Evolutionary conservation across 2,797 vertebrate genomes (phyloP), one percentile per base, ranked within the genome.

Genomic region (Anguilla pacifica): DNA sequence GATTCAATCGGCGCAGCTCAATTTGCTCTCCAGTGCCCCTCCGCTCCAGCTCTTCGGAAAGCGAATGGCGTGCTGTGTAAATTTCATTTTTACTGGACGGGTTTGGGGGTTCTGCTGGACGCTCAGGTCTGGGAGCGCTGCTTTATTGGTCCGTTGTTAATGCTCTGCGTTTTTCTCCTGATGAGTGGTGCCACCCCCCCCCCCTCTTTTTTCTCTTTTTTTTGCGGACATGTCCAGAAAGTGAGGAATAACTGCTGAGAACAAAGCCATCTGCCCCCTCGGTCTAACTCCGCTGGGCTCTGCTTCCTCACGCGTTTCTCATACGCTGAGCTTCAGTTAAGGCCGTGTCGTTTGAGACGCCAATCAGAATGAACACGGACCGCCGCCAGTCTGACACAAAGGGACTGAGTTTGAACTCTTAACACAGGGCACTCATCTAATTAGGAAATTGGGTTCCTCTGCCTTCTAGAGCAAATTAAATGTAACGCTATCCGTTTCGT

Each of bases 1-100:
- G 93, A 93, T 95, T 95, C 93, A 94, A 92, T 94, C 92, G 90
- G 81, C 93, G 94, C 93, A 94, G 95, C 94, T 95, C 95, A 94
- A 95, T 92, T 93, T 93, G 92, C 96, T 95, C 95, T 95, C 94
- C 87, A 55, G 74, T 46, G 85, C 85, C 81, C 35, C 85, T 83
- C 67, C 31, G 55, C 39, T 81, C 72, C 39, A 59, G 83, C 72
- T 83, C 39, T 67, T 35, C 4, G 15, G 17, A 46, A 67, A 46
- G 19, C 86, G 17, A 83, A 19, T 22, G 22, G 19, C 22, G 39
- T 2, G 19, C 17, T 39, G 70, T 49, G 70, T 51, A 35, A 61
- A 82, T 53, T 82, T 64, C 10, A n/a, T 25, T 85, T 51, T 57
- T 25, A 5, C n/a, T 59, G n/a, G 83, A 61, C 7, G 7, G 0